Conservation (phyloP, 2,888 invertebrate species). For the Plebejus melissa region DNA sequence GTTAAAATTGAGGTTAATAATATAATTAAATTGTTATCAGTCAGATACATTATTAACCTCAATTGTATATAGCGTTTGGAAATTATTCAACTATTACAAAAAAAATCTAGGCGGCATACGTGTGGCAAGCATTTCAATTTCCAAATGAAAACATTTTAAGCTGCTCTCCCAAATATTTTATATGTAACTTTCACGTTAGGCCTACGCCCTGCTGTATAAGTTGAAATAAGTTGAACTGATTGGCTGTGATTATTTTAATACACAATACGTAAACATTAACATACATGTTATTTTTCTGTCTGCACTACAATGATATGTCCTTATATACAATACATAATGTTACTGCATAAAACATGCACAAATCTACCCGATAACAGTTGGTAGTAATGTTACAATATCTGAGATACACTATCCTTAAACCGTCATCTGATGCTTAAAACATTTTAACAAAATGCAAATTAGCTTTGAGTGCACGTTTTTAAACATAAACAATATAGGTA, state of each 20-base stretch:
- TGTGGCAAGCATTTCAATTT: not conserved
- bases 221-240: no score
- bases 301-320: conserved; percentile 6
- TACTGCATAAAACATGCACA: not conserved
- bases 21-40: not conserved
- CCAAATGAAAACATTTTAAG: not conserved
- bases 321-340: not conserved
- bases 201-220: not conserved
- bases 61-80: not conserved
- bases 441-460: not conserved
- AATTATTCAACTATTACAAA: not conserved
- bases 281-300: not conserved
- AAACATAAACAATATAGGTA: not conserved
- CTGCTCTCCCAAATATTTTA: not conserved
- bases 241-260: not conserved
- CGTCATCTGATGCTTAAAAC: not conserved
- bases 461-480: not conserved
- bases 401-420: not conserved
- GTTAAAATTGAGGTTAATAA: not conserved
- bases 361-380: not conserved
- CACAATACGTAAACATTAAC: not conserved
- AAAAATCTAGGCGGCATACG: not conserved
- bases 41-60: not conserved
- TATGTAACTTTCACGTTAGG: not conserved
- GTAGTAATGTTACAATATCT: not conserved